A percentile compares a stretch with the other conserved stretches of the same genome.
Evolutionary conservation across 1,140 invertebrate species (phyloP).

Genomic region (Mya arenaria): DNA sequence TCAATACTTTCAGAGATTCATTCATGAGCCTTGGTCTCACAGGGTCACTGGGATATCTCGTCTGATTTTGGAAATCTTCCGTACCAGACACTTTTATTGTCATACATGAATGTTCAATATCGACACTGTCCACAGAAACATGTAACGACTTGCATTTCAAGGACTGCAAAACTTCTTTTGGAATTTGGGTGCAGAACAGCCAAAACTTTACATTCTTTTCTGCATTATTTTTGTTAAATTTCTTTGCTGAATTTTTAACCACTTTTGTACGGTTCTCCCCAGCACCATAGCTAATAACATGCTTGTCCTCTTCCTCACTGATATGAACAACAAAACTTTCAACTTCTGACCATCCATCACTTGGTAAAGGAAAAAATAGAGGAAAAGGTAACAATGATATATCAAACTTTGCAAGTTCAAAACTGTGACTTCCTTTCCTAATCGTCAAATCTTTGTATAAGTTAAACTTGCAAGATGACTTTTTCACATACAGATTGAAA

Average conservation of each 20-base stretch:
- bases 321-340: conserved; percentile 78
- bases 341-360: conserved; percentile 40
- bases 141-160: conserved; percentile 62
- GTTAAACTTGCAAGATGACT: conserved; percentile 59
- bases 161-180: conserved; percentile 34
- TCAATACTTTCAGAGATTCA: conserved; percentile 60
- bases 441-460: conserved; percentile 19
- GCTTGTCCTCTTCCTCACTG: conserved; percentile 56
- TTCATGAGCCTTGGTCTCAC: conserved; percentile 54
- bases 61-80: conserved; percentile 50
- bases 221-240: not conserved
- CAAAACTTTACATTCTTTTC: conserved; percentile 47
- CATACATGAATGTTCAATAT: conserved; percentile 18
- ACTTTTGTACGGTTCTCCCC: not conserved
- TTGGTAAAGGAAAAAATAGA: conserved; percentile 32
- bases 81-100: conserved; percentile 62
- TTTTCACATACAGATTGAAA: conserved; percentile 55
- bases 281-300: conserved; percentile 7
- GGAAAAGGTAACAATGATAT: conserved; percentile 50
- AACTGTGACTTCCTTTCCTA: conserved; percentile 55
- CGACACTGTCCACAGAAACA: conserved; percentile 50
- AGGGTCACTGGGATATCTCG: conserved; percentile 67
- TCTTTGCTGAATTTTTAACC: not conserved
- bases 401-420: conserved; percentile 65
- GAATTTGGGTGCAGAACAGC: conserved; percentile 56